phyloP scores from a whole-genome alignment of 1,140 invertebrate species.

The Cydia fagiglandana region DNA sequence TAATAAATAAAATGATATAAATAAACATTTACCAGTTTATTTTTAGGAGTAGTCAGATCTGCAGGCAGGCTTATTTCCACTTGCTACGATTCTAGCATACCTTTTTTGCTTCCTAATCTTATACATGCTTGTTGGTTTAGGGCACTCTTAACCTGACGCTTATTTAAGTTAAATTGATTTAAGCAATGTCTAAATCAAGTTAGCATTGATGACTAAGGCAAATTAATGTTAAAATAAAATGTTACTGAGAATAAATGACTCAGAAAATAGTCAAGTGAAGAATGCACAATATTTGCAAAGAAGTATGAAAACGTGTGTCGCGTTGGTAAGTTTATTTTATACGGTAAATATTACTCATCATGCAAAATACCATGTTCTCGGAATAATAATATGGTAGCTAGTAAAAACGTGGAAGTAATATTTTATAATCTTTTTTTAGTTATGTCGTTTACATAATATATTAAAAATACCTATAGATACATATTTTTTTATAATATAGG shows the following conservation, averaged over 20 bases:
- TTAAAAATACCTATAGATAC: too few species aligned
- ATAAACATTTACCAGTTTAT: too few species aligned
- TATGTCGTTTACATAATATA: not conserved
- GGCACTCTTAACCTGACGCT: too few species aligned
- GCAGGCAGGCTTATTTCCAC: too few species aligned
- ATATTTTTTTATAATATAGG: too few species aligned
- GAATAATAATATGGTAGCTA: not conserved
- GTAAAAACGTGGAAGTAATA: not conserved
- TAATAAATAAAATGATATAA: too few species aligned
- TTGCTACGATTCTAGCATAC: too few species aligned
- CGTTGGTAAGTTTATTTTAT: not conserved
- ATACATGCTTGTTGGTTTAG: too few species aligned
- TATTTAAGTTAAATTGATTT: too few species aligned
- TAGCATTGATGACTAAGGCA: not conserved
- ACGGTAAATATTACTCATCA: not conserved
- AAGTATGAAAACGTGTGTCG: not conserved
- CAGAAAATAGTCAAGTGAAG: not conserved
- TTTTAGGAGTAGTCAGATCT: too few species aligned
- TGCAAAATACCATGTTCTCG: not conserved
- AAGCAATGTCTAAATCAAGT: not conserved
- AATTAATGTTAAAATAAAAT: not conserved
- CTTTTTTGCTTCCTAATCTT: too few species aligned
- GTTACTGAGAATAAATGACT: not conserved
- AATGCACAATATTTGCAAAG: not conserved
- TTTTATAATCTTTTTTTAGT: too few species aligned